A percentile compares a stretch with the other conserved stretches of the same genome.
phyloP scores from a whole-genome alignment of 1,140 invertebrate genomes.

The Bombus consobrinus region DNA sequence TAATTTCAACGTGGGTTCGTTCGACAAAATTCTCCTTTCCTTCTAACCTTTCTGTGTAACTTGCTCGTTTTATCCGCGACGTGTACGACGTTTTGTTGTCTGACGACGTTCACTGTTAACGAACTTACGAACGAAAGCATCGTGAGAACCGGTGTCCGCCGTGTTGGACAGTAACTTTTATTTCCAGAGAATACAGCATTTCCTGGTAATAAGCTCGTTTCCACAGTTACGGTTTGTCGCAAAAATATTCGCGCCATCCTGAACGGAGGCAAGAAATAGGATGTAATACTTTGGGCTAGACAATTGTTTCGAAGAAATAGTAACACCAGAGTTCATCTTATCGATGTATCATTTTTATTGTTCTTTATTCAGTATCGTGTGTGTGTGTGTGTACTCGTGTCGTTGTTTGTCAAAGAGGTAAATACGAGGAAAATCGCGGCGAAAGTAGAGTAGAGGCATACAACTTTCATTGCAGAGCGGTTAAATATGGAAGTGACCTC shows the following conservation, averaged over 20 bases:
- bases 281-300: background rate
- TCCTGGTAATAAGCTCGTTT: slow-evolving; percentile 34
- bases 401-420: background rate
- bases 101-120: background rate
- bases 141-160: background rate
- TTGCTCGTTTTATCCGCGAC: background rate
- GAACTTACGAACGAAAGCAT: slow-evolving; percentile 3
- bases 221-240: slow-evolving; percentile 8
- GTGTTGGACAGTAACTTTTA: background rate
- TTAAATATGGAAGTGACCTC: background rate
- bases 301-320: background rate
- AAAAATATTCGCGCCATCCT: background rate
- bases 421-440: background rate
- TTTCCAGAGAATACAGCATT: slow-evolving; percentile 20
- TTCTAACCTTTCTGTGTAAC: background rate
- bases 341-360: background rate
- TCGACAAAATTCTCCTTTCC: background rate
- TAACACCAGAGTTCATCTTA: slow-evolving; percentile 14
- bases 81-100: background rate
- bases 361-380: no score
- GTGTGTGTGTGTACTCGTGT: no score
- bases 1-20: background rate
- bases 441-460: background rate
- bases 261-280: background rate
- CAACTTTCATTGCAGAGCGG: background rate